A percentile compares a stretch with the other conserved stretches of the same genome.
Conservation (phyloP, 2,797 vertebrate genomes). For the Sebastes iracundus region DNA sequence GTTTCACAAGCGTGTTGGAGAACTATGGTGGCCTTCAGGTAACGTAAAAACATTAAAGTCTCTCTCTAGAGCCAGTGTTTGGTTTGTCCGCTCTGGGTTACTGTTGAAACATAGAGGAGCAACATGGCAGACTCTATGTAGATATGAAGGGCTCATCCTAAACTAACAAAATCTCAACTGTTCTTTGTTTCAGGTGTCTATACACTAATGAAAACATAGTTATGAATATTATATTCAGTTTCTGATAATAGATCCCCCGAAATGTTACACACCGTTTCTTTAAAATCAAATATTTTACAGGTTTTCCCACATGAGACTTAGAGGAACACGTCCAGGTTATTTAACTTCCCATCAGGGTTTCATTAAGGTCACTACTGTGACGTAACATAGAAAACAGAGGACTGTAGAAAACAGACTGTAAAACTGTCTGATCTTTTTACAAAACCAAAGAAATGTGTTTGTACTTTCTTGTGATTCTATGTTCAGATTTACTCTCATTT, state of each 20-base stretch:
- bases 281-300: neutral
- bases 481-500: neutral
- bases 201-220: no score
- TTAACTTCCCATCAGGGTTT: slow-evolving; percentile 1
- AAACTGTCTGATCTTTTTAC: neutral
- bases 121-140: no score
- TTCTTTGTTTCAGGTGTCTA: no score
- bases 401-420: neutral
- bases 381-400: neutral
- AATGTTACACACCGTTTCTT: neutral
- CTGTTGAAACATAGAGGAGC: fast-evolving
- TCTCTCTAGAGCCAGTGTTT: no score
- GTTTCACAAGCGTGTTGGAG: no score
- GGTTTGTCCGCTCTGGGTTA: no score
- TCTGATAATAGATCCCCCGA: no score
- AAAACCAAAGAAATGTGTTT: neutral
- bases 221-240: no score
- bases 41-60: no score
- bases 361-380: slow-evolving; percentile 21
- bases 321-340: neutral
- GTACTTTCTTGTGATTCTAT: neutral
- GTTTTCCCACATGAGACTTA: neutral
- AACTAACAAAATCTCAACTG: fast-evolving
- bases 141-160: no score
- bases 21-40: no score